A percentile compares a stretch with the other conserved stretches of the same genome.
Evolutionary conservation across 2,797 vertebrate species (phyloP).

Genomic region (Craterocephalus amniculus): DNA sequence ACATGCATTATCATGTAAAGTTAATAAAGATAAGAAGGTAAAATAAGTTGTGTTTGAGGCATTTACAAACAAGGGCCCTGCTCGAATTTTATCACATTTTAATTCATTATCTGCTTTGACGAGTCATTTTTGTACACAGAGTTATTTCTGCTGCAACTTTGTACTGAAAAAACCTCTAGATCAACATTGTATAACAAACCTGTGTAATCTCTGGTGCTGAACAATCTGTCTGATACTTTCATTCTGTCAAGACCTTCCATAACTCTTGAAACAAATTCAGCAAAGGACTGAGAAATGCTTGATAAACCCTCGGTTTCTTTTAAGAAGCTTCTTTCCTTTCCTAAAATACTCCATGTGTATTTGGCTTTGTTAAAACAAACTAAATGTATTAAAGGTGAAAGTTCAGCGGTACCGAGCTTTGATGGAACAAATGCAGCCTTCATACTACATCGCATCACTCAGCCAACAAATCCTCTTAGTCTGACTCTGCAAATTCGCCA

Average conservation of each 20-base stretch:
- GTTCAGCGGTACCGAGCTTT: slow-evolving; percentile 14
- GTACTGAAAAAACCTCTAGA: background rate
- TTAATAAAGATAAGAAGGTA: slow-evolving; percentile 9
- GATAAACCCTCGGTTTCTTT: slow-evolving; percentile 6
- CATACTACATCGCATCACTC: slow-evolving; percentile 21
- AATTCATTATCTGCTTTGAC: background rate
- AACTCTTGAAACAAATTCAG: background rate
- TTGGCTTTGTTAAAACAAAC: slow-evolving; percentile 11
- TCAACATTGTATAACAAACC: background rate
- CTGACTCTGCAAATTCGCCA: slow-evolving; percentile 43
- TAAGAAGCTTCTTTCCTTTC: background rate
- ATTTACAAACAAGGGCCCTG: background rate
- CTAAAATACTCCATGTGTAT: background rate
- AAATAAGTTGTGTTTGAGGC: background rate
- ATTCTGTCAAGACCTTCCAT: background rate
- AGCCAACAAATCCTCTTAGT: slow-evolving; percentile 64
- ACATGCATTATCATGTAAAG: background rate
- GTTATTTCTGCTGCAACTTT: background rate
- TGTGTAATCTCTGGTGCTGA: background rate
- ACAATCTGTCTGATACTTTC: background rate
- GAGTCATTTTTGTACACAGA: background rate
- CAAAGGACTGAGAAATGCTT: slow-evolving; percentile 8
- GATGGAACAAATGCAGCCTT: slow-evolving; percentile 9
- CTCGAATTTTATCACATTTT: background rate
- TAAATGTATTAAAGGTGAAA: slow-evolving; percentile 15